These are phyloP conservation scores for Boulengerochromis microlepis DNA, from an alignment of 2,113 vertebrate species.

Conservation along the genomic window DNA sequence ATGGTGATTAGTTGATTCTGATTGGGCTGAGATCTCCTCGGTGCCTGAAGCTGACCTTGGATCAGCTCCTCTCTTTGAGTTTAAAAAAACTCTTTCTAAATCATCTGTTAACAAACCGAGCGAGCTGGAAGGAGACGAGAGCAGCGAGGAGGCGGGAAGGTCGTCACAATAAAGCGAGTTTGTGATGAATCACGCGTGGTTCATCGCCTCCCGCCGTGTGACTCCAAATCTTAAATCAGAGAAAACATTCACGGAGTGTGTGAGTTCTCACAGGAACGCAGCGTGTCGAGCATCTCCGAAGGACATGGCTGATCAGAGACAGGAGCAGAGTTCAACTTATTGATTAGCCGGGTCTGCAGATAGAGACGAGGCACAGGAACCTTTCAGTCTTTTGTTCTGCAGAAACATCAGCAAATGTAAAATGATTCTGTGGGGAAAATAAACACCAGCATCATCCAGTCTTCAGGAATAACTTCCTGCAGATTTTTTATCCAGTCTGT, in stretches of 20 bases:
- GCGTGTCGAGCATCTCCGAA: background rate
- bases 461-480: background rate
- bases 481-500: background rate
- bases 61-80: background rate
- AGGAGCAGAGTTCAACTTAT: background rate
- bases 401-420: background rate
- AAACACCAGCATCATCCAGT: background rate
- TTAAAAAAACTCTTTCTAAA: background rate
- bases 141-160: background rate
- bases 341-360: background rate
- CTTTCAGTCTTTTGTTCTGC: background rate
- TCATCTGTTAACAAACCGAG: background rate
- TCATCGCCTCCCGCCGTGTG: background rate
- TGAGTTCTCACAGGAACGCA: background rate
- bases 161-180: background rate
- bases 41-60: background rate
- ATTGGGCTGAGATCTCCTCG: background rate
- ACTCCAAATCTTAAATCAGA: background rate
- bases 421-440: background rate
- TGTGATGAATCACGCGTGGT: background rate
- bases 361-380: background rate
- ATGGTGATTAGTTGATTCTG: background rate
- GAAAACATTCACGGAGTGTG: background rate
- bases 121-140: background rate
- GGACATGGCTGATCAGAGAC: background rate